phyloP scores from a whole-genome alignment of 2,797 vertebrate species.

The Phrynocephalus forsythii region DNA sequence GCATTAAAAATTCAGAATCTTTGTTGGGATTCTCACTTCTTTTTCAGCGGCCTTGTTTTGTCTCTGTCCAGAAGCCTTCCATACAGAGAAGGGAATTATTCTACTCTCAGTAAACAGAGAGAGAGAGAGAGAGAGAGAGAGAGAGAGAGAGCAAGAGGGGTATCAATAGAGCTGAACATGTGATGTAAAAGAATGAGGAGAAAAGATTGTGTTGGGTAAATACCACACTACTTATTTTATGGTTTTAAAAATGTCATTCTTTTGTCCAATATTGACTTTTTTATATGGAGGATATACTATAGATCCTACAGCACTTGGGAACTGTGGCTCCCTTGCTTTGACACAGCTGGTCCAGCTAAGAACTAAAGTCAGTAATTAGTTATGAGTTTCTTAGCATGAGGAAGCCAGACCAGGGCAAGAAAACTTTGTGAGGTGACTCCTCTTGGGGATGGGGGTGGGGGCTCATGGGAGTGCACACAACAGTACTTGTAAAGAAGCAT shows the following conservation, averaged over 20 bases:
- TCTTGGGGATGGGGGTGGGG: conserved; percentile 48
- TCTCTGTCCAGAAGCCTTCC: conserved; percentile 33
- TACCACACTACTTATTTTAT: conserved; percentile 82
- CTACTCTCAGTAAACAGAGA: background rate
- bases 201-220: conserved; percentile 77
- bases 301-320: conserved; percentile 74
- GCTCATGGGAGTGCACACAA: conserved; percentile 24
- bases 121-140: background rate
- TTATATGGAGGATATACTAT: conserved; percentile 78
- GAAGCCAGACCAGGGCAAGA: conserved; percentile 50
- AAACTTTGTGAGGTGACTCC: conserved; percentile 59
- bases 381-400: conserved; percentile 42
- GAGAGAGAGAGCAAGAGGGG: conserved; percentile 43
- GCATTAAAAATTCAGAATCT: conserved; percentile 29
- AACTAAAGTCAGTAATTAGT: conserved; percentile 77
- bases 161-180: conserved; percentile 65
- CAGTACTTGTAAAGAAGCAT: conserved; percentile 35
- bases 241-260: conserved; percentile 84
- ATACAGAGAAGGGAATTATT: conserved; percentile 54
- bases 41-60: conserved; percentile 44
- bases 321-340: conserved; percentile 59
- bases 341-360: conserved; percentile 71
- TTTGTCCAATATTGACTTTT: conserved; percentile 82
- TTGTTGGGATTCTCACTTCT: conserved; percentile 8
- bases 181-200: conserved; percentile 69